Conservation (phyloP, 2,888 invertebrate species). For the Caenorhabditis sp. region DNA sequence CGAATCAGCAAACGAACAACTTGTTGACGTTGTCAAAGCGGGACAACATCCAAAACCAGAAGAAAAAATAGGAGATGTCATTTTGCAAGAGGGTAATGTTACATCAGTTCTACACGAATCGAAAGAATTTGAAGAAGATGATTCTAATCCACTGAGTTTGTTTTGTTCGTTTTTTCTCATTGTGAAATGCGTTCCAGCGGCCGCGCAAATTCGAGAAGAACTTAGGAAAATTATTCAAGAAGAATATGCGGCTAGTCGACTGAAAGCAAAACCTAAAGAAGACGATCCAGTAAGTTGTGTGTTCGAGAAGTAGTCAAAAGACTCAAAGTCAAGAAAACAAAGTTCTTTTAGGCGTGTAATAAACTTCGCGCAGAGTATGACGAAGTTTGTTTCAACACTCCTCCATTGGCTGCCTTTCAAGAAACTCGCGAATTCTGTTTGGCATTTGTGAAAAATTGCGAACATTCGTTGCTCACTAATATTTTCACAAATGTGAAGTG, state of each 20-base stretch:
- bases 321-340: neutral
- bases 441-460: conserved; percentile 50
- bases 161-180: neutral
- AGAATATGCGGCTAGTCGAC: conserved; percentile 10
- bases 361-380: conserved; percentile 47
- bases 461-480: conserved; percentile 39
- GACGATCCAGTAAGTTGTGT: conserved; percentile 25
- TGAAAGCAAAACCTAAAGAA: neutral
- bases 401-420: conserved; percentile 42
- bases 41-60: neutral
- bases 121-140: conserved; percentile 6
- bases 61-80: conserved; percentile 14
- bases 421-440: conserved; percentile 52
- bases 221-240: conserved; percentile 34
- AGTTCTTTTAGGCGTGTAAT: conserved; percentile 16
- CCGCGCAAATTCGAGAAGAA: conserved; percentile 28
- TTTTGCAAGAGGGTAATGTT: conserved; percentile 21
- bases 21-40: conserved; percentile 4
- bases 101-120: conserved; percentile 13
- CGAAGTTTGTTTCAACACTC: conserved; percentile 47
- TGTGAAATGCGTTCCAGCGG: neutral
- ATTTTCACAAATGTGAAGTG: conserved; percentile 49
- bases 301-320: too few species aligned
- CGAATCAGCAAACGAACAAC: conserved; percentile 16
- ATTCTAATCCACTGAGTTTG: conserved; percentile 9